Base-by-base conservation (phyloP, 2,797 vertebrate species). In the Mus spretus region DNA sequence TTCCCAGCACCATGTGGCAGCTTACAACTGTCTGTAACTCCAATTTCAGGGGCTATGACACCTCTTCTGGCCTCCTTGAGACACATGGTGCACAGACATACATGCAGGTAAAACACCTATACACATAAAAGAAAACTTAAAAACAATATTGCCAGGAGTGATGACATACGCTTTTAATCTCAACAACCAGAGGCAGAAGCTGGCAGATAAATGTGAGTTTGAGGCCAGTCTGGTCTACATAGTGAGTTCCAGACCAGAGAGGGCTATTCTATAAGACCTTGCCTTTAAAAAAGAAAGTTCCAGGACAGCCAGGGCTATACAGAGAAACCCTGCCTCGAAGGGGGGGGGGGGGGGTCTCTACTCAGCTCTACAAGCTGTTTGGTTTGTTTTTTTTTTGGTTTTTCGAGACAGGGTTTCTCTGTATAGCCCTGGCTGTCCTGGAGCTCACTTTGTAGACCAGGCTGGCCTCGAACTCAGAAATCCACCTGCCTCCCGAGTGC, bases 21-120 rank as follows among this genome's bases (percentile, higher is more conserved):
- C 63, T 70, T 70, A 50, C 31, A n/a, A 53, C 63, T 53, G 20
- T 85, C 63, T 67, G 40, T 84, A 67, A 53, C 83, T 85, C 31
- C 44, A 53, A 20, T 53, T 85, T 44, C 44, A 50, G 44, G 63
- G 63, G 31, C 83, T 85, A 44, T 40, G 44, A 67, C 63, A 50
- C 12, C 44, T 67, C 83, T 85, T 85, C 63, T 85, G 63, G 47
- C 83, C 63, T 67, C 61, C 83, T 85, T 85, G 63, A 44, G 83
- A 67, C 12, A 70, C 31, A 34, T 84, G 40, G 57, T 63, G 37
- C 37, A 83, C 57, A 61, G 61, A 61, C 13, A 84, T 65, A 65
- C 40, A 47, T 65, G 59, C 44, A 47, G 40, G 82, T 65, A 84
- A 84, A 84, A 84, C 17, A 65, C 40, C 17, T 61, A 47, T 34